Conservation (phyloP, 2,113 vertebrate genomes). For the Microtus pennsylvanicus region DNA sequence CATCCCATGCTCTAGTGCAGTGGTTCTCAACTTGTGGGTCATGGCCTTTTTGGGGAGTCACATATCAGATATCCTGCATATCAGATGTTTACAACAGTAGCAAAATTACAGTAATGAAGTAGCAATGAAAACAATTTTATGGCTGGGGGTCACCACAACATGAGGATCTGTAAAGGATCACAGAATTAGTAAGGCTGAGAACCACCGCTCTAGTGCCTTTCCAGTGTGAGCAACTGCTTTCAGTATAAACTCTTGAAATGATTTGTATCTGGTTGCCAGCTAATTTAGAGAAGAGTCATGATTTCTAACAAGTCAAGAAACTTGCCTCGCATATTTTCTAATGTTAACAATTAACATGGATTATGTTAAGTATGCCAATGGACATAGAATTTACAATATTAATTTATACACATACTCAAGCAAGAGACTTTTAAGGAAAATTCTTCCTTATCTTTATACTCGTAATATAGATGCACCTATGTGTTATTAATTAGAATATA, state of each 20-base stretch:
- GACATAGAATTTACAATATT: background rate
- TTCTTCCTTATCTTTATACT: background rate
- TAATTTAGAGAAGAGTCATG: conserved; percentile 5
- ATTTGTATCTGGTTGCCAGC: background rate
- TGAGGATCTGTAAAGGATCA: background rate
- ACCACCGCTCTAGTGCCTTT: background rate
- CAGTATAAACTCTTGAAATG: conserved; percentile 40
- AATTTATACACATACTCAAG: conserved; percentile 52
- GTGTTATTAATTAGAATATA: conserved; percentile 48
- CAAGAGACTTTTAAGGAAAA: conserved; percentile 22
- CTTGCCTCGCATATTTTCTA: conserved; percentile 50
- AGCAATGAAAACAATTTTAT: background rate
- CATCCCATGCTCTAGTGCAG: background rate
- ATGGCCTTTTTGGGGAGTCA: background rate
- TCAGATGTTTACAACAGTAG: background rate
- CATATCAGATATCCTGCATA: background rate
- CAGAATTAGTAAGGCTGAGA: background rate
- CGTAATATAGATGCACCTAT: background rate
- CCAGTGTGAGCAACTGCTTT: conserved; percentile 20
- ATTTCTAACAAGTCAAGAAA: conserved; percentile 11
- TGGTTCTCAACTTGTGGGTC: background rate
- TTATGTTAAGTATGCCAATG: conserved; percentile 33
- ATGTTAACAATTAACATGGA: conserved; percentile 39
- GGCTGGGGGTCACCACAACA: background rate
- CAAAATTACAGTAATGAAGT: background rate